Evolutionary conservation across 2,888 invertebrate species (phyloP).

Genomic region (Hemaris fuciformis): DNA sequence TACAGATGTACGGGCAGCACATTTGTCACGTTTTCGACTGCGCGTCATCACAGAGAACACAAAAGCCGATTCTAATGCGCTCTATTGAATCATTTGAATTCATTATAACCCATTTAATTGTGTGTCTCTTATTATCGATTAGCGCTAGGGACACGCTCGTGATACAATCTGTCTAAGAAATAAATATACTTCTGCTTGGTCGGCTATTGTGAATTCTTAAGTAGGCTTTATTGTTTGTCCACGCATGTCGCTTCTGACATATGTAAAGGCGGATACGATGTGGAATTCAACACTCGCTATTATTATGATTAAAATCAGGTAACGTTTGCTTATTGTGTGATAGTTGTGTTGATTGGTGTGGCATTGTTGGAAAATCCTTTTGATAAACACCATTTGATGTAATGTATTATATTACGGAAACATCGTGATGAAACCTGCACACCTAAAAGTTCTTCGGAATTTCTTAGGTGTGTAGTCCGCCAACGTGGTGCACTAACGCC

Average conservation of each 20-base stretch:
- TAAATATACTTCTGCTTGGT: conserved; percentile 22
- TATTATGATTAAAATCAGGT: conserved; percentile 1
- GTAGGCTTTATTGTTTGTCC: conserved; percentile 4
- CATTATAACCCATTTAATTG: conserved; percentile 20
- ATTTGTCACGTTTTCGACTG: neutral
- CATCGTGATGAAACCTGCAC: too few relatives aligned
- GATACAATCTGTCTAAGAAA: conserved; percentile 29
- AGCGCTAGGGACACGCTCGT: conserved; percentile 25
- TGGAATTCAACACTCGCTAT: neutral
- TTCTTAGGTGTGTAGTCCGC: too few relatives aligned
- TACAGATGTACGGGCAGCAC: neutral
- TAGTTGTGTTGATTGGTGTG: neutral
- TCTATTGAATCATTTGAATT: conserved; percentile 26
- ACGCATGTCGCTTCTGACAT: neutral
- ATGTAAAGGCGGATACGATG: conserved; percentile 1
- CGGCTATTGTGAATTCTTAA: conserved; percentile 25
- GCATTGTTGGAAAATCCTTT: neutral
- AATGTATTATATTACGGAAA: too few relatives aligned
- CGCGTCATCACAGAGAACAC: neutral
- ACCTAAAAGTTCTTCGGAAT: too few relatives aligned
- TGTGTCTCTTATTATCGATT: conserved; percentile 23
- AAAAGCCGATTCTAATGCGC: conserved; percentile 24
- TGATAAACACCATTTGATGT: too few relatives aligned
- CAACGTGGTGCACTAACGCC: too few relatives aligned
- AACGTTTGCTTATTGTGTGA: neutral